These are phyloP conservation scores for Kobus ellipsiprymnus DNA, from an alignment of 2,113 vertebrate genomes.

Conservation along the genomic window DNA sequence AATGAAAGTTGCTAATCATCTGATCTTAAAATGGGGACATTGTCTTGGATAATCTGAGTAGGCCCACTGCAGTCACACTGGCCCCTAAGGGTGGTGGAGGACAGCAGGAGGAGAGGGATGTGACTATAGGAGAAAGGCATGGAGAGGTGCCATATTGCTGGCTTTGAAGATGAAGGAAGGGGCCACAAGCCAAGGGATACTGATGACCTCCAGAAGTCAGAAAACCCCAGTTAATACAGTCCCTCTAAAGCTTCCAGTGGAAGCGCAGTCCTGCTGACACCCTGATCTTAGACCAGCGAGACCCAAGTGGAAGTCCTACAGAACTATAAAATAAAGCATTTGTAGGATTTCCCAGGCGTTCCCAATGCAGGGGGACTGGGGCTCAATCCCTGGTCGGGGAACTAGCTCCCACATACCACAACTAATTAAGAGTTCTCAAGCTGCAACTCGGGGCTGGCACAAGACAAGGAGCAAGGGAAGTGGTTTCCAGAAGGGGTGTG, in stretches of 20 bases:
- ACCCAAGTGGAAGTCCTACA: accelerated
- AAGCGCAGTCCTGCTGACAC: too few relatives aligned
- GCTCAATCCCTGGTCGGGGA: not conserved
- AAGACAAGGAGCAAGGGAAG: not conserved
- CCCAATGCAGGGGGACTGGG: not conserved
- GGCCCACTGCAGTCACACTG: too few relatives aligned
- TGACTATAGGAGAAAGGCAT: not conserved
- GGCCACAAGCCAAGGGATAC: not conserved
- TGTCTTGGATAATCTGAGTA: not conserved
- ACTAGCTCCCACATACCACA: not conserved
- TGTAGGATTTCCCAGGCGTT: not conserved
- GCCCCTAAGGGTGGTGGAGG: not conserved
- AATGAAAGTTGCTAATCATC: not conserved
- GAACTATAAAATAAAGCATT: not conserved
- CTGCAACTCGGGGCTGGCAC: not conserved
- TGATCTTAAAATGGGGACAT: not conserved
- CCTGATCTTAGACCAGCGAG: not conserved
- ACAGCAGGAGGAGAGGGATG: not conserved
- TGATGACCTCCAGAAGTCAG: not conserved
- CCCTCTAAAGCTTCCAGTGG: not conserved
- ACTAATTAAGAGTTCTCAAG: not conserved
- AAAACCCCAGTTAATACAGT: not conserved
- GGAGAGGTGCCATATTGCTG: accelerated
- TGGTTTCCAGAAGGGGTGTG: accelerated
- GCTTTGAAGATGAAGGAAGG: not conserved